Evolutionary conservation across 1,140 invertebrate genomes (phyloP), one percentile per base, ranked within the genome.

Genomic region (Sminthurides bifidus): DNA sequence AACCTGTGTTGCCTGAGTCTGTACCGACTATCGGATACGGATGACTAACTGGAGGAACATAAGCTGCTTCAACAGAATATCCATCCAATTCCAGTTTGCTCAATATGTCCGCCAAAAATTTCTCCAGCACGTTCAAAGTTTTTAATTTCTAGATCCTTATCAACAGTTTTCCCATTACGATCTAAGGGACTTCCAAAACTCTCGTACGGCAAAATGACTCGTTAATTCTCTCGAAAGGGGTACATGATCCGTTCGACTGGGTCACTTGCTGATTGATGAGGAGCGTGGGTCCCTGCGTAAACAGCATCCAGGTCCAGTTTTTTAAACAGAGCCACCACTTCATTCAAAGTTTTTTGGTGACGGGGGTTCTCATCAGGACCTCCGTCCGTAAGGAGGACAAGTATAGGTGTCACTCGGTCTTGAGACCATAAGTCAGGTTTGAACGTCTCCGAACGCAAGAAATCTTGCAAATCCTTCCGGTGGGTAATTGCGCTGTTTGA

Each of bases 291-390:
- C n/a, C 63, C 65, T 38, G 73, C 67, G 58, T 67, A 74, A 37
- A 70, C 23, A 44, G 67, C 71, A 62, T 75, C 73, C 37, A 74
- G 58, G 65, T 74, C 64, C 12, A 23, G 45, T 24, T 37, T 33
- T 15, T 21, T 2, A 29, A 57, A 57, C n/a, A 31, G 37, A 0
- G 29, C 23, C 51, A 65, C 58, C 37, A 61, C 57, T 54, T 45
- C 66, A 55, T 38, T 62, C 52, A 54, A 45, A 10, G 31, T 27
- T 26, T 38, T 29, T 21, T 31, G 49, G 19, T 41, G 46, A 29
- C 69, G 44, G 19, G 71, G 71, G 54, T 72, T 73, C 66, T 73
- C 68, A 58, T 75, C 70, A 6, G 70, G 71, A 26, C 71, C 68
- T 31, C 70, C 68, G 61, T 74, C 70, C 54, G 52, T 46, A 35